Percentiles rank a stretch among this genome's conserved stretches.
phyloP scores from a whole-genome alignment of 2,797 vertebrate species.

The Macroramphosus scolopax region DNA sequence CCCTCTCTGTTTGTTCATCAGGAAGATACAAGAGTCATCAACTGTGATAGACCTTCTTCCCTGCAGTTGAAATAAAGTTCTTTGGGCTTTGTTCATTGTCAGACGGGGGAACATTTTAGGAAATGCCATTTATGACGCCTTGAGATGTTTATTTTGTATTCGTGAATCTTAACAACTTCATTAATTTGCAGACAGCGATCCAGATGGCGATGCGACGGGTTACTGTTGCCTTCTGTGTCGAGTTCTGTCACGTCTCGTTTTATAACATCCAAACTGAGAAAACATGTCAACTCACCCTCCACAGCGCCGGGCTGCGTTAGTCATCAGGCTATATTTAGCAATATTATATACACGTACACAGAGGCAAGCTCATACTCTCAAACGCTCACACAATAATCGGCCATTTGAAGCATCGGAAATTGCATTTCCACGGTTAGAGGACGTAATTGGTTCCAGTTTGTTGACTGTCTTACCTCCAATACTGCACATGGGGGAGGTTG shows the following conservation, averaged over 20 bases:
- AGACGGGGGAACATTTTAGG: background rate
- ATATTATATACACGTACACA: conserved; percentile 29
- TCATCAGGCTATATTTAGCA: conserved; percentile 67
- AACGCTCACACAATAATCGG: conserved; percentile 1
- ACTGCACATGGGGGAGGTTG: conserved; percentile 2
- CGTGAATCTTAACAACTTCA: too few relatives aligned
- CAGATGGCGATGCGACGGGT: conserved; percentile 28
- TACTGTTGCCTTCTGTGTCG: conserved; percentile 37
- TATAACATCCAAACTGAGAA: conserved; percentile 36
- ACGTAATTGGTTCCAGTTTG: too few relatives aligned
- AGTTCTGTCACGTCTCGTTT: conserved; percentile 51
- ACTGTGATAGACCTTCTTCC: too few relatives aligned
- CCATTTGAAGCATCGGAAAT: background rate
- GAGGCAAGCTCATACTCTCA: conserved; percentile 9
- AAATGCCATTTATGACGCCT: background rate
- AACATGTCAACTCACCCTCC: conserved; percentile 39
- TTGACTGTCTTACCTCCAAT: background rate
- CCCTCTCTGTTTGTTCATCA: too few relatives aligned
- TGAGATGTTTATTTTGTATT: conserved; percentile 11
- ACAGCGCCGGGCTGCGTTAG: conserved; percentile 48
- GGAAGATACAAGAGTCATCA: too few relatives aligned
- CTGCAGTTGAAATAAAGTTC: too few relatives aligned
- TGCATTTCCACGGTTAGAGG: too few relatives aligned
- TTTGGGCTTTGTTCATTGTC: too few relatives aligned
- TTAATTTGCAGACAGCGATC: too few relatives aligned